Conservation (phyloP, 2,113 vertebrate species). For the Pluvianellus socialis region DNA sequence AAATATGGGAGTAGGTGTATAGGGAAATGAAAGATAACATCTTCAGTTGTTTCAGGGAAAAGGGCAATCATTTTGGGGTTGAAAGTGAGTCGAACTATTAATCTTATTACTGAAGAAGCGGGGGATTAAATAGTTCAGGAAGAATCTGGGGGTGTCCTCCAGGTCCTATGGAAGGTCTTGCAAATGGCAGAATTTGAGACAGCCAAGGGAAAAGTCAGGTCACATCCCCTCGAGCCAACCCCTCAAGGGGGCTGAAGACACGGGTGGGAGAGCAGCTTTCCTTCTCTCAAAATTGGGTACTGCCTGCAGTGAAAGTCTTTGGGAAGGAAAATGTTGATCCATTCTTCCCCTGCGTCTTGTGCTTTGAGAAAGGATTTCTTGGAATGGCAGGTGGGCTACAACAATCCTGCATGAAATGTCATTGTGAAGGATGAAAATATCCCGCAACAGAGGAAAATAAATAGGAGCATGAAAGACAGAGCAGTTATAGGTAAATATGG, state of each 20-base stretch:
- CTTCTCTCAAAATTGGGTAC: rapidly evolving
- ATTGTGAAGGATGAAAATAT: neutral
- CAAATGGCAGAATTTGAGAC: neutral
- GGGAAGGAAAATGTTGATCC: neutral
- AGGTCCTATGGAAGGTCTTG: neutral
- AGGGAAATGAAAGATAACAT: slow-evolving; percentile 56
- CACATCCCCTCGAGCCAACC: rapidly evolving
- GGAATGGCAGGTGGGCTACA: neutral
- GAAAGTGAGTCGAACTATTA: neutral
- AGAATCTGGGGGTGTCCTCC: neutral
- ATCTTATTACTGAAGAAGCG: neutral
- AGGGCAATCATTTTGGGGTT: slow-evolving; percentile 12
- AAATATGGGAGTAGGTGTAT: slow-evolving; percentile 13
- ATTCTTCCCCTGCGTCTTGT: neutral
- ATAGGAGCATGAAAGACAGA: neutral
- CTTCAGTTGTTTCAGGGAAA: slow-evolving; percentile 39
- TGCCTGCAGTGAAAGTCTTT: neutral
- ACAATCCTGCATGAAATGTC: neutral
- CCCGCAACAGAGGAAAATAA: neutral
- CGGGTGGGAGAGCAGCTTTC: neutral
- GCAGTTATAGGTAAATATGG: neutral
- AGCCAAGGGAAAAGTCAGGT: neutral
- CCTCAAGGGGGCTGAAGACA: neutral
- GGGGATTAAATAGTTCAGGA: neutral
- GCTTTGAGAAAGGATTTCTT: neutral